These are phyloP conservation scores for Zaprionus nigranus DNA, from an alignment of 1,140 invertebrate genomes.

Conservation along the genomic window DNA sequence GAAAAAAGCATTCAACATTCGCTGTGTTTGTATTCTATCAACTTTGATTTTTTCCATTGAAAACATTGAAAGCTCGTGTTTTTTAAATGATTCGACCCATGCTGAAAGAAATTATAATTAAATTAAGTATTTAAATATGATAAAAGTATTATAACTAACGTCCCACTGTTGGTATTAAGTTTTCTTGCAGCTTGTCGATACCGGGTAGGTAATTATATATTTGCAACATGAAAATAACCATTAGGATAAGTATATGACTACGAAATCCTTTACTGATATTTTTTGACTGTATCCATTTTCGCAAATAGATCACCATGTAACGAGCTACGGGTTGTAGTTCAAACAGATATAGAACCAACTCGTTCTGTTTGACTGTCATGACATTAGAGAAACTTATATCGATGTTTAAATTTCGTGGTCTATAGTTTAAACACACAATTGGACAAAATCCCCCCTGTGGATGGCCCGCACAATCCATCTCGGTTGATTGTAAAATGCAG, in stretches of 20 bases:
- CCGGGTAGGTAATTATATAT: constrained; percentile 18
- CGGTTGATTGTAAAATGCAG: neutral
- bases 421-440: constrained; percentile 16
- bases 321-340: constrained; percentile 52
- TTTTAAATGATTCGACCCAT: constrained; percentile 10
- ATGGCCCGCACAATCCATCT: constrained; percentile 1
- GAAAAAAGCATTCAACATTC: constrained; percentile 23
- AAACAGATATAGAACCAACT: constrained; percentile 46
- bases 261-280: neutral
- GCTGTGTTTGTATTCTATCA: neutral
- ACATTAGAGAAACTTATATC: constrained; percentile 31
- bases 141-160: constrained; percentile 28
- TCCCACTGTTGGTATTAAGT: neutral
- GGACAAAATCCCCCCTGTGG: constrained; percentile 16
- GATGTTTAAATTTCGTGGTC: neutral
- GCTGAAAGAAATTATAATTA: constrained; percentile 25
- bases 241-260: constrained; percentile 29
- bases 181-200: constrained; percentile 18
- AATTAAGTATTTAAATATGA: neutral
- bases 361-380: constrained; percentile 29
- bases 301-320: constrained; percentile 53
- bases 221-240: constrained; percentile 57
- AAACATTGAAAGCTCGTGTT: neutral
- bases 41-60: constrained; percentile 15
- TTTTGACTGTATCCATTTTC: constrained; percentile 19